Conservation (phyloP, 1,140 invertebrate genomes). For the Nasonia giraulti region DNA sequence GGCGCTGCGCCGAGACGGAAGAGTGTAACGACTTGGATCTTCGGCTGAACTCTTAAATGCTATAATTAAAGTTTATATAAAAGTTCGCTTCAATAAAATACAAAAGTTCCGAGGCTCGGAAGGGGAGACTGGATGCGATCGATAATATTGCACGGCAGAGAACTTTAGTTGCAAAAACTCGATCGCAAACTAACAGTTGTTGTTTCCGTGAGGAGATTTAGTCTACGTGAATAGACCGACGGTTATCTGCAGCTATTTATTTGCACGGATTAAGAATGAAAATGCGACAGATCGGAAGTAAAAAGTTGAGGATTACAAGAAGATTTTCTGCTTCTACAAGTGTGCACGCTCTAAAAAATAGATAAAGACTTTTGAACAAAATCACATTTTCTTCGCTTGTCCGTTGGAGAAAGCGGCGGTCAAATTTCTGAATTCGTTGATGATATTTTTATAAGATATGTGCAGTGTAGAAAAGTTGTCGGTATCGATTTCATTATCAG, state of each 20-base stretch:
- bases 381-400: no score
- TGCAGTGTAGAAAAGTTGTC: no score
- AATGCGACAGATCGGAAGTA: neutral
- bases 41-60: slow-evolving; percentile 20
- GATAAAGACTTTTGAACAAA: neutral
- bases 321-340: neutral
- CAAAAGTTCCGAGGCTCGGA: neutral
- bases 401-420: no score
- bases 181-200: neutral
- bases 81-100: slow-evolving; percentile 23
- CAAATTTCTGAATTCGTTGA: no score
- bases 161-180: slow-evolving; percentile 1
- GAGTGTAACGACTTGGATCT: neutral
- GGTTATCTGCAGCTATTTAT: neutral
- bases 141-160: neutral
- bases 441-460: no score
- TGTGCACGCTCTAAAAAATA: neutral
- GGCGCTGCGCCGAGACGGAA: neutral
- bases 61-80: slow-evolving; percentile 31
- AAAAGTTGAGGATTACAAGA: neutral
- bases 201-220: neutral
- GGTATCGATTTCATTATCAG: no score
- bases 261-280: neutral
- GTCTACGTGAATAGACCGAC: neutral
- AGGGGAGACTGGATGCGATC: neutral